Evolutionary conservation across 2,888 invertebrate genomes (phyloP).

Genomic region (Lissocephala sabroskyi): DNA sequence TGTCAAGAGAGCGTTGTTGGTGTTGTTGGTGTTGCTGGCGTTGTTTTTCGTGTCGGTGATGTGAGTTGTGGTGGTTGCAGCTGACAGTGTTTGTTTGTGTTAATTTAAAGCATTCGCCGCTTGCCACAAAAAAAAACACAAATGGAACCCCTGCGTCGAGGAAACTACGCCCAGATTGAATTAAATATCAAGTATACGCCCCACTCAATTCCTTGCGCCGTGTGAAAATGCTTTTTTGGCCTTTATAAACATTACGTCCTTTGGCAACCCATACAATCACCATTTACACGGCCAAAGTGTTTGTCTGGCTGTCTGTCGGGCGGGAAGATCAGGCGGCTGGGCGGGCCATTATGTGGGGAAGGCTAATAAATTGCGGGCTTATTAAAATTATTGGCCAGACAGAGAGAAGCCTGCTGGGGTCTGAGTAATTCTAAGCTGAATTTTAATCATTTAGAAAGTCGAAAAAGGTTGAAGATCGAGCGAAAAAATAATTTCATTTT

Average conservation of each 20-base stretch:
- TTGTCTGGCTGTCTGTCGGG: conserved; percentile 3
- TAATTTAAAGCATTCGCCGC: conserved; percentile 48
- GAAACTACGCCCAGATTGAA: conserved; percentile 52
- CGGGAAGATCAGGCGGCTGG: too few relatives aligned
- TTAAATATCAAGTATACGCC: conserved; percentile 55
- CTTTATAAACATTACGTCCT: conserved; percentile 45
- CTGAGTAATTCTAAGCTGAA: too few relatives aligned
- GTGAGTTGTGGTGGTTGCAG: conserved; percentile 15
- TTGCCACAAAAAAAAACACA: conserved; percentile 14
- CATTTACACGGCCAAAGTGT: conserved; percentile 5
- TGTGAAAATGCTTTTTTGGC: conserved; percentile 20
- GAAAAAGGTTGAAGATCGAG: too few relatives aligned
- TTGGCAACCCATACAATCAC: conserved; percentile 8
- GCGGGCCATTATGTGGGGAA: conserved; percentile 9
- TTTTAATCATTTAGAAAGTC: too few relatives aligned
- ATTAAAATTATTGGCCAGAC: conserved; percentile 42
- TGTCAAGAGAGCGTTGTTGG: conserved; percentile 49
- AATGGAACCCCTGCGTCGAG: not conserved
- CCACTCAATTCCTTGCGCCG: conserved; percentile 23
- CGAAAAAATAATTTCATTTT: too few relatives aligned
- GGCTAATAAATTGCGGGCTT: conserved; percentile 38
- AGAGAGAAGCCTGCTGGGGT: too few relatives aligned
- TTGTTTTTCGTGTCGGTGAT: conserved; percentile 8
- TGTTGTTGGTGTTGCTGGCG: conserved; percentile 27
- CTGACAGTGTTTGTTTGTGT: conserved; percentile 54